Evolutionary conservation across 2,888 invertebrate genomes (phyloP).

Genomic region (Mesorhabditis belari): DNA sequence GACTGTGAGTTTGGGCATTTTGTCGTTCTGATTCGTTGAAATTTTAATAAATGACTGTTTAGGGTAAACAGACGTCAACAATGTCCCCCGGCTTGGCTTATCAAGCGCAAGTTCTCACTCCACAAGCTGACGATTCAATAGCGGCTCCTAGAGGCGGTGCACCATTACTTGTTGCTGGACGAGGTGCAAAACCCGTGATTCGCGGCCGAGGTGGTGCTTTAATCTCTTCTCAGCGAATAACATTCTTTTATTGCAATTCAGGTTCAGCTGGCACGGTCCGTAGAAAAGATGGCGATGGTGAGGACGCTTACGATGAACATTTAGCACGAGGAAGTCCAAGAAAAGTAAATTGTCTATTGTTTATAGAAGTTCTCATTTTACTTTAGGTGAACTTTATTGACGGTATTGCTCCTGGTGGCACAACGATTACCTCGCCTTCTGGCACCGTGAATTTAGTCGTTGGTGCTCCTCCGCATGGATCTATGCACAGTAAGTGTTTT

Average conservation of each 20-base stretch:
- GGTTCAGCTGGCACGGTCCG: neutral
- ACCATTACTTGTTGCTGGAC: neutral
- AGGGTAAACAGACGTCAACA: neutral
- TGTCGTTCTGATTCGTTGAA: too few species aligned
- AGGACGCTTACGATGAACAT: neutral
- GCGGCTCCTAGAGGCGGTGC: neutral
- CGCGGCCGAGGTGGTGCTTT: neutral
- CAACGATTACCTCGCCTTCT: neutral
- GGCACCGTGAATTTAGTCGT: neutral
- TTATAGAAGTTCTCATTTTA: too few species aligned
- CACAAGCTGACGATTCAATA: neutral
- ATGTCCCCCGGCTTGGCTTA: too few species aligned
- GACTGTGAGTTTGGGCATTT: neutral
- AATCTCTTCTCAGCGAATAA: too few species aligned
- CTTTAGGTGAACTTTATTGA: too few species aligned
- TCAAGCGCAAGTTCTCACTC: neutral
- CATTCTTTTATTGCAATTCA: neutral
- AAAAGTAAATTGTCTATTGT: too few species aligned
- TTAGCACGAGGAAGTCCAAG: neutral
- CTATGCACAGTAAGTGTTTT: too few species aligned
- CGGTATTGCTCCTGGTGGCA: neutral
- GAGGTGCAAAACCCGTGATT: neutral
- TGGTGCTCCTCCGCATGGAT: neutral
- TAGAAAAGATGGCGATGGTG: neutral
- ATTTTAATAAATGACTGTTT: too few species aligned